These are phyloP conservation scores for Echiichthys vipera DNA, from an alignment of 2,797 vertebrate genomes.

Conservation along the genomic window DNA sequence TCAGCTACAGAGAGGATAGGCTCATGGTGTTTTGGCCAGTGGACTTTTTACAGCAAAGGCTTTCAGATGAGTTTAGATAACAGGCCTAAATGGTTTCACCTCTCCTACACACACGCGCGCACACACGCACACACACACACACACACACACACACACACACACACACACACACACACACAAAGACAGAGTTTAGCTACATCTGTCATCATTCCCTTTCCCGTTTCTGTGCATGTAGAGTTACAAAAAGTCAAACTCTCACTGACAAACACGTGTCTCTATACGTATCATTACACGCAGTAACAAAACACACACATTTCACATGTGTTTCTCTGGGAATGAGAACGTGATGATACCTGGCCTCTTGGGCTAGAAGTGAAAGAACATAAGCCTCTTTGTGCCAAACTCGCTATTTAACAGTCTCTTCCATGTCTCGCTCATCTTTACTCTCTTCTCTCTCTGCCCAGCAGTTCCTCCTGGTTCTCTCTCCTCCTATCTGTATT, in stretches of 20 bases:
- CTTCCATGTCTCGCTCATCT: slow-evolving; percentile 33
- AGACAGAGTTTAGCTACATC: slow-evolving; percentile 15
- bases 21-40: slow-evolving; percentile 55
- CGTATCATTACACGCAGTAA: neutral
- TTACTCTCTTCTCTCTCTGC: slow-evolving; percentile 14
- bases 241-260: slow-evolving; percentile 41
- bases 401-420: slow-evolving; percentile 55
- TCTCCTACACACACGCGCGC: slow-evolving; percentile 10
- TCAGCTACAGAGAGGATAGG: slow-evolving; percentile 46
- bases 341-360: slow-evolving; percentile 21
- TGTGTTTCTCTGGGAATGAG: slow-evolving; percentile 20
- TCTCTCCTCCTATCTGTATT: slow-evolving; percentile 47
- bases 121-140: neutral
- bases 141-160: no score
- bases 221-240: slow-evolving; percentile 4
- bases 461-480: slow-evolving; percentile 13
- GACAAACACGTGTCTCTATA: slow-evolving; percentile 3
- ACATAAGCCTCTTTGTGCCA: slow-evolving; percentile 55
- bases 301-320: slow-evolving; percentile 20
- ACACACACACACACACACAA: no score
- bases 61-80: slow-evolving; percentile 67
- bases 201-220: slow-evolving; percentile 25
- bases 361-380: slow-evolving; percentile 25
- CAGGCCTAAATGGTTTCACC: slow-evolving; percentile 47
- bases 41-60: slow-evolving; percentile 59